phyloP scores from a whole-genome alignment of 2,888 invertebrate genomes.

The Thelaira solivaga region DNA sequence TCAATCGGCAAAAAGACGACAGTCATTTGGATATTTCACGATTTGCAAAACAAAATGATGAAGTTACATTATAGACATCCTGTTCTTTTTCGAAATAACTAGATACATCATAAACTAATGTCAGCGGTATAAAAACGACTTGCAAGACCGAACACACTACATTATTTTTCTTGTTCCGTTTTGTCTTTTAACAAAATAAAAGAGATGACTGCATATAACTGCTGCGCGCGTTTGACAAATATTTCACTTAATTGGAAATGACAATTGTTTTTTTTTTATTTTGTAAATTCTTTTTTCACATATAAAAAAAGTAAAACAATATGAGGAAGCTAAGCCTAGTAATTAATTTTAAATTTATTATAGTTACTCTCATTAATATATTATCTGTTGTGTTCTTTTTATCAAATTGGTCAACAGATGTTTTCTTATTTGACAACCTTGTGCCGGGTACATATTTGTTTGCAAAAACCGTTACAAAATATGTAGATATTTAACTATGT shows the following conservation, averaged over 20 bases:
- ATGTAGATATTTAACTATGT: too few relatives aligned
- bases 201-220: background rate
- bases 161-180: conserved; percentile 31
- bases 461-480: too few relatives aligned
- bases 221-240: conserved; percentile 53
- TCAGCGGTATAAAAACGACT: conserved; percentile 21
- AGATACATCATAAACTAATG: background rate
- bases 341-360: too few relatives aligned
- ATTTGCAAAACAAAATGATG: conserved; percentile 22
- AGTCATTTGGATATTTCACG: conserved; percentile 50
- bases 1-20: conserved; percentile 62
- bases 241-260: conserved; percentile 32
- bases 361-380: too few relatives aligned
- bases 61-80: conserved; percentile 4
- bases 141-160: background rate
- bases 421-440: too few relatives aligned
- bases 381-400: too few relatives aligned
- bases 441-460: too few relatives aligned
- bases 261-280: conserved; percentile 44
- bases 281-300: too few relatives aligned
- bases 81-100: conserved; percentile 1
- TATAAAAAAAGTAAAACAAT: too few relatives aligned
- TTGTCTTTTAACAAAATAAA: background rate
- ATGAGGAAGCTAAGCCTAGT: too few relatives aligned
- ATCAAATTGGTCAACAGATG: too few relatives aligned